Evolutionary conservation across 2,888 invertebrate genomes (phyloP).

Genomic region (Thymelicus lineola): DNA sequence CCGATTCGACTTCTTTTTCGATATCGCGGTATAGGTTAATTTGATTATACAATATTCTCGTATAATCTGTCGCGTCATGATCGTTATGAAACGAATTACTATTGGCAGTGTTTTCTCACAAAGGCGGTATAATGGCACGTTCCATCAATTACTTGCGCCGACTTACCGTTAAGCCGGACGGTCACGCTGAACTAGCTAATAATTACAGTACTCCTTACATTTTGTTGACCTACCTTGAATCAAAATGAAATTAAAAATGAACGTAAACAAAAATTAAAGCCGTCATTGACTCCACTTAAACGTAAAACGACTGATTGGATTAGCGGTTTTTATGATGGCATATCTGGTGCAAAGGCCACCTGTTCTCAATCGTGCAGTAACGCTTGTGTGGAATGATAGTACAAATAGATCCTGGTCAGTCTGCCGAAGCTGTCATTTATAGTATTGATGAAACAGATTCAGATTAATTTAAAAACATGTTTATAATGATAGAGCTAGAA

Average conservation of each 20-base stretch:
- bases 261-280: slow-evolving; percentile 3
- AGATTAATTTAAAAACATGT: too few species aligned
- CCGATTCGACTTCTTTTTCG: too few species aligned
- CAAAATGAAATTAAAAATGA: slow-evolving; percentile 21
- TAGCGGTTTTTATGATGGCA: neutral
- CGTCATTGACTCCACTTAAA: slow-evolving; percentile 1
- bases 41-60: slow-evolving; percentile 19
- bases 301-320: neutral
- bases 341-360: neutral
- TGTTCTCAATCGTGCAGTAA: neutral
- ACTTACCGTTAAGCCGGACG: slow-evolving; percentile 43
- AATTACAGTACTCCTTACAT: slow-evolving; percentile 31
- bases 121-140: slow-evolving; percentile 41
- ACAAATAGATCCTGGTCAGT: too few species aligned
- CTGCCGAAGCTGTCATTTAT: too few species aligned
- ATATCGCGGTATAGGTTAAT: slow-evolving; percentile 6
- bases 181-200: slow-evolving; percentile 38
- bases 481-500: too few species aligned
- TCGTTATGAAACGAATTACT: slow-evolving; percentile 36
- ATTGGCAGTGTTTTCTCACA: slow-evolving; percentile 39
- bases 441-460: too few species aligned
- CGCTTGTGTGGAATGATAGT: too few species aligned
- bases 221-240: slow-evolving; percentile 24
- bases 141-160: slow-evolving; percentile 40
- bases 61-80: slow-evolving; percentile 20